phyloP scores from a whole-genome alignment of 2,797 vertebrate genomes.

The Leptatherina wallacei region DNA sequence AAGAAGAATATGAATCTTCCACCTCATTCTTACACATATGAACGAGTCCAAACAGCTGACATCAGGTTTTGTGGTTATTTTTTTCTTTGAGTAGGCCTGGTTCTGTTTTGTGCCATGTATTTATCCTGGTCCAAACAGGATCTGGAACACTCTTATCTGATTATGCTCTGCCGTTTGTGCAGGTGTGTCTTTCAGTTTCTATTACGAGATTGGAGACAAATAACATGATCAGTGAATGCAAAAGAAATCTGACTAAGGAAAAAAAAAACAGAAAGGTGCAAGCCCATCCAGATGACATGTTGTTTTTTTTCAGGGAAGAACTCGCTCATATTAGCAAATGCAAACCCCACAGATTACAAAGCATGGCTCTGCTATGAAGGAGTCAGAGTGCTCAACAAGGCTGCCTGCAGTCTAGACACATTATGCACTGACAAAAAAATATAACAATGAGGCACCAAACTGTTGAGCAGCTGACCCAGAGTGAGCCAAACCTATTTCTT shows the following conservation, averaged over 20 bases:
- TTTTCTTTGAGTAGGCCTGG: not conserved
- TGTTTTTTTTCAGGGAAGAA: not conserved
- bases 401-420: not conserved
- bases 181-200: too few species aligned
- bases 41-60: slow-evolving; percentile 34
- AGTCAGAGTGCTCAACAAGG: not conserved
- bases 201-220: too few species aligned
- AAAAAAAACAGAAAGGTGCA: not conserved
- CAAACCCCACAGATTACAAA: not conserved
- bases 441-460: not conserved
- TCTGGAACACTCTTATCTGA: not conserved
- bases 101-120: not conserved
- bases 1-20: slow-evolving; percentile 45
- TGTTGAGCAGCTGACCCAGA: too few species aligned
- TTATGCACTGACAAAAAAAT: not conserved
- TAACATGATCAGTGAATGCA: not conserved
- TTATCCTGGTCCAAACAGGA: not conserved
- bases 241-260: not conserved
- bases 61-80: slow-evolving; percentile 13
- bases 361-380: not conserved
- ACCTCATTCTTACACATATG: slow-evolving; percentile 41
- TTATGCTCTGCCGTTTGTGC: too few species aligned
- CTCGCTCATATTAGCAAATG: not conserved
- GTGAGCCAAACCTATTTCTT: too few species aligned
- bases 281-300: too few species aligned